A percentile compares a stretch with the other conserved stretches of the same genome.
phyloP scores from a whole-genome alignment of 2,113 vertebrate species.

The Zosterops pallidus region DNA sequence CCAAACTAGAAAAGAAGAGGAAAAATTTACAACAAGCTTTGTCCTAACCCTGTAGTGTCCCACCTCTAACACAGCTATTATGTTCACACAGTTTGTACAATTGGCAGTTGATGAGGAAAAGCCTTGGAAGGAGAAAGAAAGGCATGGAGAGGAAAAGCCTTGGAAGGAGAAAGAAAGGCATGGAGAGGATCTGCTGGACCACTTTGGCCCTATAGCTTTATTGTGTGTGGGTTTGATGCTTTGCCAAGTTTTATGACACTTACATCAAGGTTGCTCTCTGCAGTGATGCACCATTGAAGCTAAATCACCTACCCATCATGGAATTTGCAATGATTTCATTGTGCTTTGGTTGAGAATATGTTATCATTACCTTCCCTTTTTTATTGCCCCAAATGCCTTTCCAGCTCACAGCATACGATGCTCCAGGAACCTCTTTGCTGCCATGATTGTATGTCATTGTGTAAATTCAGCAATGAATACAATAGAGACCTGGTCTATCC shows the following conservation, averaged over 20 bases:
- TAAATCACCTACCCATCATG: constrained; percentile 28
- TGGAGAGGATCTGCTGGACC: not conserved
- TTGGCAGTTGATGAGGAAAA: not conserved
- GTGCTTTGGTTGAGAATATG: constrained; percentile 31
- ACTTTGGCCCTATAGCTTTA: not conserved
- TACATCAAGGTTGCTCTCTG: constrained; percentile 2
- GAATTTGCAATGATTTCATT: constrained; percentile 54
- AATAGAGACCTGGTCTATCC: constrained; percentile 49
- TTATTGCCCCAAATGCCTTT: constrained; percentile 43
- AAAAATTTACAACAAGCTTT: not conserved
- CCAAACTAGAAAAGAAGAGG: not conserved
- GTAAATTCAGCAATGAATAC: constrained; percentile 53
- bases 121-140: not conserved
- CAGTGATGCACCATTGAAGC: not conserved
- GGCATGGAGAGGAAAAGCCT: not conserved
- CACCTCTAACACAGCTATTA: not conserved
- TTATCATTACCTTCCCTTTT: constrained; percentile 38
- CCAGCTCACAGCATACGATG: constrained; percentile 13
- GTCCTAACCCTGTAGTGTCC: not conserved
- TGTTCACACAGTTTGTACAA: not conserved
- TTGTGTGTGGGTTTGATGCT: not conserved
- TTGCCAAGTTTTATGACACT: constrained; percentile 34
- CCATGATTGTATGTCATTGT: constrained; percentile 13
- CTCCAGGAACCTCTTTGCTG: constrained; percentile 44
- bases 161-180: not conserved